These are phyloP conservation scores for Drosophila yakuba DNA, from an alignment of 1,140 invertebrate species.

Conservation along the genomic window DNA sequence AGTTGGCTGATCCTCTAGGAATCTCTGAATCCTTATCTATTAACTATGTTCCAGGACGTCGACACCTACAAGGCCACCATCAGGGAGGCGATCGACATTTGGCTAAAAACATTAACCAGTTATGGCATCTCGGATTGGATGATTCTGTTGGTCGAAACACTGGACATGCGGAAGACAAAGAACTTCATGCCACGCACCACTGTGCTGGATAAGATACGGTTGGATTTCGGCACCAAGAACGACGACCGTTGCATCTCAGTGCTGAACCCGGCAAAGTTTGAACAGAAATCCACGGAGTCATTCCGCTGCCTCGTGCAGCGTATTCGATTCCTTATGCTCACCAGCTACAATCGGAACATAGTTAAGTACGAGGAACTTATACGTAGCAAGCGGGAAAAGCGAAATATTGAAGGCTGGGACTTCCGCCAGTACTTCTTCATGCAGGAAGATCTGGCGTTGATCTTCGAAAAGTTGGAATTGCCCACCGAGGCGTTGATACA, in stretches of 20 bases:
- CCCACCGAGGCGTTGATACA: slow-evolving; percentile 97
- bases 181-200: slow-evolving; percentile 96
- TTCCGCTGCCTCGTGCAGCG: slow-evolving; percentile 94
- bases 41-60: slow-evolving; percentile 89
- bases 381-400: slow-evolving; percentile 93
- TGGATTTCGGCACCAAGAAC: slow-evolving; percentile 96
- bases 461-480: slow-evolving; percentile 96
- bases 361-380: slow-evolving; percentile 96
- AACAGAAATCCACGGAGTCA: slow-evolving; percentile 94
- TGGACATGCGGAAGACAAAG: slow-evolving; percentile 95
- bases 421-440: slow-evolving; percentile 97
- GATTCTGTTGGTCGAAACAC: slow-evolving; percentile 96
- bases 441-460: slow-evolving; percentile 97
- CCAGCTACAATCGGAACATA: slow-evolving; percentile 94
- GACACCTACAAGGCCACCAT: slow-evolving; percentile 94
- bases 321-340: slow-evolving; percentile 92
- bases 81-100: slow-evolving; percentile 94
- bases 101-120: slow-evolving; percentile 91
- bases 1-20: slow-evolving; percentile 60
- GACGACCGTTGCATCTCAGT: slow-evolving; percentile 95
- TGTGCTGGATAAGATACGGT: slow-evolving; percentile 96
- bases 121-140: slow-evolving; percentile 95
- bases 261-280: slow-evolving; percentile 94
- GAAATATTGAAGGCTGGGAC: slow-evolving; percentile 96
- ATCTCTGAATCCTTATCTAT: not conserved